Percentiles rank a stretch among this genome's conserved stretches.
Conservation (phyloP, 2,797 vertebrate genomes). For the Acrocephalus scirpaceus region DNA sequence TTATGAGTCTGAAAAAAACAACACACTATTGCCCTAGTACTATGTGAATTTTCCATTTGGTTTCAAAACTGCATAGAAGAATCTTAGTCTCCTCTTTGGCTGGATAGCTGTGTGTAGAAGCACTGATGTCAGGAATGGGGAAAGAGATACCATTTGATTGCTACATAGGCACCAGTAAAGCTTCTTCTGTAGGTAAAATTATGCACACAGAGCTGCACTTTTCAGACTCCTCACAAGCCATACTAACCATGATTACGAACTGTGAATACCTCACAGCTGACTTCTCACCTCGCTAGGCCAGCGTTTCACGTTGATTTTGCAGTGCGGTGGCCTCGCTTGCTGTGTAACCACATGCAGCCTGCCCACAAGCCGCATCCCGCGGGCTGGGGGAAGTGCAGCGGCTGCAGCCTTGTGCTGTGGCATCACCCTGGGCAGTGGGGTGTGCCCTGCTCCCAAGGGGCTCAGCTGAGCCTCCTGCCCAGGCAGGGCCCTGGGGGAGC, state of each 20-base stretch:
- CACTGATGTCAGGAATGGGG: background rate
- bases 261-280: background rate
- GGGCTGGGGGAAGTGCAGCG: fast-evolving
- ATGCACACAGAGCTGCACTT: background rate
- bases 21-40: background rate
- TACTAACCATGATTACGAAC: background rate
- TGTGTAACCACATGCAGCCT: background rate
- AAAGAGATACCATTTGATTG: background rate
- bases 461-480: background rate
- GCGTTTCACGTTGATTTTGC: background rate
- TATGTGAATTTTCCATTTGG: background rate
- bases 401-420: background rate
- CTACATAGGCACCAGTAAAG: background rate
- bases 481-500: background rate
- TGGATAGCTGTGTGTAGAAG: background rate
- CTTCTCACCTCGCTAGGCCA: background rate
- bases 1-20: background rate
- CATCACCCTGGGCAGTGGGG: fast-evolving
- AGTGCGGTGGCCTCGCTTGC: background rate
- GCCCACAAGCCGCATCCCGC: fast-evolving
- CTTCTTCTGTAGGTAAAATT: background rate
- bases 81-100: background rate
- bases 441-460: fast-evolving
- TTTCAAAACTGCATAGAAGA: background rate
- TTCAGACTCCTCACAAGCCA: background rate